Evolutionary conservation across 2,113 vertebrate species (phyloP).

Genomic region (Genyomyrus donnyi): DNA sequence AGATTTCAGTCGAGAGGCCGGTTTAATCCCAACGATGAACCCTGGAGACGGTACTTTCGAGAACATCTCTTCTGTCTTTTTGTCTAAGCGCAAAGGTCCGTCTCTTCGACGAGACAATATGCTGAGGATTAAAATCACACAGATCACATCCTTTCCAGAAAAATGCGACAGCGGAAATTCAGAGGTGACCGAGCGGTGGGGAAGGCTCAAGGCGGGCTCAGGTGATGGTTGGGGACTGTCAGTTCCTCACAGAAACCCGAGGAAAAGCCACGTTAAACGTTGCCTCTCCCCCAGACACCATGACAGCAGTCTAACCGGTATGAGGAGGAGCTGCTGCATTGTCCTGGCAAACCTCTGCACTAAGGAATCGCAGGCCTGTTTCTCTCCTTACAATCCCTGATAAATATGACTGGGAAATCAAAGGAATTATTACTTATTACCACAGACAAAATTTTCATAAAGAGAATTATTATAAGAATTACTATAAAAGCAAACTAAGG

Average conservation of each 20-base stretch:
- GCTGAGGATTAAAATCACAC: background rate
- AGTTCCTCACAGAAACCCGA: background rate
- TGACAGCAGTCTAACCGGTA: background rate
- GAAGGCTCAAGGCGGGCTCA: background rate
- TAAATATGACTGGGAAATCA: background rate
- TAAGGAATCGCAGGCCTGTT: background rate
- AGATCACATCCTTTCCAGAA: background rate
- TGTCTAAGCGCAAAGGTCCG: background rate
- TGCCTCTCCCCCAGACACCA: background rate
- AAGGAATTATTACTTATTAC: background rate
- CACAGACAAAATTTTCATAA: background rate
- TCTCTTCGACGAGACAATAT: background rate
- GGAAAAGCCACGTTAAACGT: background rate
- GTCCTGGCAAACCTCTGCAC: background rate
- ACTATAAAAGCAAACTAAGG: background rate
- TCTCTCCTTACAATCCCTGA: background rate
- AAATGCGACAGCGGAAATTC: background rate
- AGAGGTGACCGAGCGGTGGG: background rate
- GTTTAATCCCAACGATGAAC: background rate
- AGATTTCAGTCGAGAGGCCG: constrained; percentile 2
- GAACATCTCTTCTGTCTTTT: background rate
- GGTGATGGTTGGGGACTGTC: background rate
- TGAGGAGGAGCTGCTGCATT: background rate
- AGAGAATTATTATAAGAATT: background rate
- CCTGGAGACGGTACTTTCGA: background rate